These are phyloP conservation scores for Sminthurinus aureus DNA, from an alignment of 2,888 invertebrate genomes.

Conservation along the genomic window DNA sequence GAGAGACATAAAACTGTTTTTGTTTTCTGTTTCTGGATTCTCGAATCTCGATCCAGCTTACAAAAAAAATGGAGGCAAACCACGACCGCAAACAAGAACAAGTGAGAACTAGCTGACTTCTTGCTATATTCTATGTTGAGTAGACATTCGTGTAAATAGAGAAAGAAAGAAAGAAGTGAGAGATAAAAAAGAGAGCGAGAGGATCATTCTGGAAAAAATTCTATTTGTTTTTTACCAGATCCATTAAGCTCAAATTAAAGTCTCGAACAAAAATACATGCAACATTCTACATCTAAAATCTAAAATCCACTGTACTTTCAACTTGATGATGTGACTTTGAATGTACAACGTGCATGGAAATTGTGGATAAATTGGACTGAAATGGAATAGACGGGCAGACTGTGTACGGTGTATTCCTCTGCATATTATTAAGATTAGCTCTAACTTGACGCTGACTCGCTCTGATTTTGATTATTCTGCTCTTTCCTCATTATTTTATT, in stretches of 20 bases:
- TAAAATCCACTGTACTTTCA: too few relatives aligned
- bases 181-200: background rate
- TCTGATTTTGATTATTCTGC: too few relatives aligned
- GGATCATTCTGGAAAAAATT: background rate
- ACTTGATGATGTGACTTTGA: too few relatives aligned
- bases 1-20: background rate
- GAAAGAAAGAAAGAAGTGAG: background rate
- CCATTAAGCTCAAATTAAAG: background rate
- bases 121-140: too few relatives aligned
- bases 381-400: background rate
- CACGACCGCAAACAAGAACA: background rate
- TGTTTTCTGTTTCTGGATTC: background rate
- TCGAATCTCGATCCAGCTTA: too few relatives aligned
- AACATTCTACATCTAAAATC: too few relatives aligned
- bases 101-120: background rate
- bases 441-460: background rate
- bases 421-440: background rate
- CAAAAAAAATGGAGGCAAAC: background rate
- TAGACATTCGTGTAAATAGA: background rate
- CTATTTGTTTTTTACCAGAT: background rate
- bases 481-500: too few relatives aligned
- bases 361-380: background rate
- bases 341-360: background rate
- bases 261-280: background rate
- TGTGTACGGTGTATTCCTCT: background rate